Base-by-base conservation (phyloP, 2,888 invertebrate species). In the Drosophila antonietae region DNA sequence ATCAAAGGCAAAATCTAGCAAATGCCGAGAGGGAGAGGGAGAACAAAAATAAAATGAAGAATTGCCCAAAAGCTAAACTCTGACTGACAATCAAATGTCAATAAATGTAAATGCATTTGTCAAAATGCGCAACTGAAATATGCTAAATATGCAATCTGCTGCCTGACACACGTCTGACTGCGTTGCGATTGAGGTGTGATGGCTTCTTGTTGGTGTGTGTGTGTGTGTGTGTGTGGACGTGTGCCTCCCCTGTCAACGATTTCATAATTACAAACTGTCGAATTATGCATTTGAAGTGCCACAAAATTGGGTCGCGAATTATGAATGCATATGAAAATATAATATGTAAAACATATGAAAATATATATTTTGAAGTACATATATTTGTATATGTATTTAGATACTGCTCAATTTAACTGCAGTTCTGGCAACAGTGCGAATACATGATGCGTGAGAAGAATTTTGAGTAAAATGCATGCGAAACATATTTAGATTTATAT, bases 1-100 rank as follows among this genome's bases (percentile, higher is more conserved):
- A 88, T 75, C 66, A 67, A 77, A 75, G 52, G 44, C 65, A 57
- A 28, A n/a, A 7, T 1, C 7, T 3, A n/a, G n/a, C 41, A 41
- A 43, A 23, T 28, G 6, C 28, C 6, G 28, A 28, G 28, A 28
- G 28, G 2, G 28, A 28, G 28, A 28, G 28, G 28, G 28, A 28
- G 28, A 28, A 28, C 0, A 28, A 28, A 28, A 28, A 28, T 6
- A 5, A 20, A 44, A 12, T 7, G 12, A 23, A 46, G 0, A 43
- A 9, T 18, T 4, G 56, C 43, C 5, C 18, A 44, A 23, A 12
- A 57, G n/a, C 61, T 5, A 47, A 58, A 61, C 52, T 67, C 39
- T 59, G 57, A 57, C 60, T 68, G 49, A 68, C 53, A 46, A 39
- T 3, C 68, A 47, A 63, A 49, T 79, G 80, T 52, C 60, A 69